Percentiles rank a stretch among this genome's conserved stretches.
phyloP scores from a whole-genome alignment of 2,888 invertebrate genomes.

The Microplitis manilae region DNA sequence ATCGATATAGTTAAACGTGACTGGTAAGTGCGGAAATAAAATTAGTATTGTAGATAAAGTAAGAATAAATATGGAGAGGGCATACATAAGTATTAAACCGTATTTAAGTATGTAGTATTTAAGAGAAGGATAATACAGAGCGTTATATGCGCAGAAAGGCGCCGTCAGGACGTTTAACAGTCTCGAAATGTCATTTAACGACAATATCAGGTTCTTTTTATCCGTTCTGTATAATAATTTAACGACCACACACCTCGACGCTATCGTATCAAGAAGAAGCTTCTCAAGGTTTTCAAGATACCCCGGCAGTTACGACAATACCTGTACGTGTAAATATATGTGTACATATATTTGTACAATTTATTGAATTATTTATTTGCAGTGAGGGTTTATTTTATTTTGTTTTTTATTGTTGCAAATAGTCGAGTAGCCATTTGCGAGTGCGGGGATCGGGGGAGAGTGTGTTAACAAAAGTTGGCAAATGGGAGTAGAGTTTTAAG shows the following conservation, averaged over 20 bases:
- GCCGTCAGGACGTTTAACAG: conserved; percentile 50
- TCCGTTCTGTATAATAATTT: conserved; percentile 48
- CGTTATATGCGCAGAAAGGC: conserved; percentile 17
- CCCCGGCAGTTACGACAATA: conserved; percentile 22
- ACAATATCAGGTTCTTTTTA: conserved; percentile 44
- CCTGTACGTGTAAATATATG: background rate
- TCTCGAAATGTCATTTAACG: conserved; percentile 56
- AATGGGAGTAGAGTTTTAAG: conserved; percentile 25
- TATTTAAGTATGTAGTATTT: background rate
- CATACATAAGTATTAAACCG: background rate
- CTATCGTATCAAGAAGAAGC: conserved; percentile 19
- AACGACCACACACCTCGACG: conserved; percentile 51
- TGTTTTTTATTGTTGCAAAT: background rate
- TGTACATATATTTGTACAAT: conserved; percentile 9
- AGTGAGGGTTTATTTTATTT: background rate
- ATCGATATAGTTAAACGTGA: background rate
- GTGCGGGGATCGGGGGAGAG: background rate
- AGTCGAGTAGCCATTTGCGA: no score
- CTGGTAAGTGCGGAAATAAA: background rate
- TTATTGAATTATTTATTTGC: conserved; percentile 9
- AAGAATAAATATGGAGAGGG: background rate
- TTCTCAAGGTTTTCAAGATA: conserved; percentile 30
- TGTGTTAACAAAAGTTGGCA: background rate
- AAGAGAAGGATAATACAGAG: background rate
- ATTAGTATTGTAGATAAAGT: background rate